Conservation (phyloP, 1,140 invertebrate species). For the Ericerus pela region DNA sequence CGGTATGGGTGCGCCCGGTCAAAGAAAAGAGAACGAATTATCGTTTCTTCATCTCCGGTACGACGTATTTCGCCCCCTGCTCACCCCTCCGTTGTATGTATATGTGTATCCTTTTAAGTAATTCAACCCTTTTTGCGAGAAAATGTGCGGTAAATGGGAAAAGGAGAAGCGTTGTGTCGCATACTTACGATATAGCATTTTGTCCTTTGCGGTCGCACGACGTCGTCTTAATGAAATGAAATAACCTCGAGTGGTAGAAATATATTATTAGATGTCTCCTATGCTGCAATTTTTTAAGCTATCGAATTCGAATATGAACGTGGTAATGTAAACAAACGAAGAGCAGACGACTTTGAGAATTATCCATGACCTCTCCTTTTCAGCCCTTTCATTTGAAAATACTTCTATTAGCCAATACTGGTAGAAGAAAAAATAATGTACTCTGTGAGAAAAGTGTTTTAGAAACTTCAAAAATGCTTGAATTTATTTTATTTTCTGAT, state of each 20-base stretch:
- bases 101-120: conserved; percentile 8
- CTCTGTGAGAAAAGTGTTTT: too few species aligned
- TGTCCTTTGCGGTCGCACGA: conserved; percentile 3
- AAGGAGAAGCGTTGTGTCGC: background rate
- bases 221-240: background rate
- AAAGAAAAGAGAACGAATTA: conserved; percentile 10
- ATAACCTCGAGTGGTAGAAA: conserved; percentile 1
- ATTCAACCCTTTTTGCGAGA: conserved; percentile 3
- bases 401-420: too few species aligned
- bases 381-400: too few species aligned
- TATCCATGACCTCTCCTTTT: too few species aligned
- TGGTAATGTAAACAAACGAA: too few species aligned
- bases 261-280: background rate
- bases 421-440: too few species aligned
- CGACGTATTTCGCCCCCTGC: background rate
- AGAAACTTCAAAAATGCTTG: too few species aligned
- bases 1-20: background rate
- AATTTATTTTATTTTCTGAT: too few species aligned
- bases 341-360: too few species aligned
- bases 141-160: conserved; percentile 3
- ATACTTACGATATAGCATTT: conserved; percentile 1
- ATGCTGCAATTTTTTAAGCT: too few species aligned
- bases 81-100: too few species aligned
- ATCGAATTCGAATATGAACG: too few species aligned
- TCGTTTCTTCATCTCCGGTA: conserved; percentile 10